Evolutionary conservation across 2,888 invertebrate genomes (phyloP).

Genomic region (Meghimatium bilineatum): DNA sequence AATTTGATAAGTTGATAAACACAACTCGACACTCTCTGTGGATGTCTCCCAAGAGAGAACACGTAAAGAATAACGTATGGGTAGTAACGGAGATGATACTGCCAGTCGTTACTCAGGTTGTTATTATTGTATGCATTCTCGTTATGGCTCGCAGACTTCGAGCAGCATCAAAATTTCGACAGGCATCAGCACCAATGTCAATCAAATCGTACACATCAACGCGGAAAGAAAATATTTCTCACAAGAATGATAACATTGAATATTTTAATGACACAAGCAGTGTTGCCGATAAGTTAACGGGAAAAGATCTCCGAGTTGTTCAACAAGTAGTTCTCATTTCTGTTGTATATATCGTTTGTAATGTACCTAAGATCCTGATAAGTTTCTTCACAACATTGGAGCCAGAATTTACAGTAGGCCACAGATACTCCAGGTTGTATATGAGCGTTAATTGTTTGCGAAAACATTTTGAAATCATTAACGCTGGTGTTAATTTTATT

Average conservation of each 20-base stretch:
- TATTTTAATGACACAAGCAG: neutral
- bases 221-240: neutral
- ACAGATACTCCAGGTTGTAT: neutral
- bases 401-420: neutral
- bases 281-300: neutral
- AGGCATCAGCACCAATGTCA: neutral
- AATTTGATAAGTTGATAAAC: neutral
- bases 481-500: neutral
- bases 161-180: constrained; percentile 10
- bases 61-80: constrained; percentile 11
- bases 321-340: neutral
- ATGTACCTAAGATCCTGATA: neutral
- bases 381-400: neutral
- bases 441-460: neutral
- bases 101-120: neutral
- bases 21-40: neutral
- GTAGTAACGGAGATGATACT: neutral
- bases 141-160: constrained; percentile 18
- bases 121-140: constrained; percentile 14
- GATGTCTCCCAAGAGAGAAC: constrained; percentile 17
- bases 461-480: neutral
- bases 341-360: neutral
- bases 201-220: neutral
- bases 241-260: neutral
- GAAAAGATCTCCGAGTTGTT: neutral